Conservation (phyloP, 2,888 invertebrate species). For the Cyclophora albipunctata region DNA sequence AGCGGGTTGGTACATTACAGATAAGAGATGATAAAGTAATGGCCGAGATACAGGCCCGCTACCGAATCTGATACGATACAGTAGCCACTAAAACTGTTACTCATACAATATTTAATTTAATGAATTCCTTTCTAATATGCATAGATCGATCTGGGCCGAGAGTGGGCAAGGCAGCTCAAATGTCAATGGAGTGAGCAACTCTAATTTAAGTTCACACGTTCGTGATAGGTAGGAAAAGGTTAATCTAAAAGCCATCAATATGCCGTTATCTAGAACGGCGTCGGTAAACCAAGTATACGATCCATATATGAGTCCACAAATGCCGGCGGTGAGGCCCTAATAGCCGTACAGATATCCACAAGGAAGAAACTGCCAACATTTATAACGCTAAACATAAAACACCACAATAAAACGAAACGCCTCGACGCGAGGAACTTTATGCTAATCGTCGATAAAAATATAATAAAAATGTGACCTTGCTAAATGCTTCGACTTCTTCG, state of each 20-base stretch:
- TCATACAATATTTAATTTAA: conserved; percentile 49
- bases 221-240: conserved; percentile 33
- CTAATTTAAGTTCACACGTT: conserved; percentile 47
- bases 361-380: conserved; percentile 52
- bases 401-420: conserved; percentile 53
- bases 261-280: conserved; percentile 56
- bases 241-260: conserved; percentile 61
- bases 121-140: conserved; percentile 58
- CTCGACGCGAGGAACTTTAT: conserved; percentile 47
- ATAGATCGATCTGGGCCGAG: conserved; percentile 37
- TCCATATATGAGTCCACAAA: conserved; percentile 58
- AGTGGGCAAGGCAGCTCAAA: conserved; percentile 2
- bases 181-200: conserved; percentile 13
- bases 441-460: conserved; percentile 53
- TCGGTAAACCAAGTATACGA: conserved; percentile 58
- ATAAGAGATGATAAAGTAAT: conserved; percentile 69
- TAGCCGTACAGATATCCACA: conserved; percentile 38
- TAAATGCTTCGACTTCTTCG: conserved; percentile 25
- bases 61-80: conserved; percentile 62
- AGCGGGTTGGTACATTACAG: conserved; percentile 36
- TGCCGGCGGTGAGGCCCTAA: conserved; percentile 43
- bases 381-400: conserved; percentile 49
- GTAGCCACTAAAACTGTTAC: conserved; percentile 48
- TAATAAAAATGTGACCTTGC: conserved; percentile 44
- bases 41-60: conserved; percentile 50